These are phyloP conservation scores for Atractosteus spatula DNA, from an alignment of 2,113 vertebrate genomes.

Conservation along the genomic window DNA sequence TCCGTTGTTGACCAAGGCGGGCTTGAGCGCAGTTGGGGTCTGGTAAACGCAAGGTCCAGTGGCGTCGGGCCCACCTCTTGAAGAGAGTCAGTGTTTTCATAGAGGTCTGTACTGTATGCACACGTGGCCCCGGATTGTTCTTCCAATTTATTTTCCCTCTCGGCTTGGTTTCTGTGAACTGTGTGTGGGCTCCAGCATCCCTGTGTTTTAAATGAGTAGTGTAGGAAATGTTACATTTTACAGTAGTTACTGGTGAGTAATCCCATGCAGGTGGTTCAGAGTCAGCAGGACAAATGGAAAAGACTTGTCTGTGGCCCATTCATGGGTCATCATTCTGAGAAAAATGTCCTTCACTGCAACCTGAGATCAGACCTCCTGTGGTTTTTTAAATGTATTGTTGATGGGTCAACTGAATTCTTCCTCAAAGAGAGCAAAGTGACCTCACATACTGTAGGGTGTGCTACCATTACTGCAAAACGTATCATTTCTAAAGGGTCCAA, in stretches of 20 bases:
- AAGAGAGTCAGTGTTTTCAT: slow-evolving; percentile 24
- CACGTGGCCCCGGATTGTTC: slow-evolving; percentile 57
- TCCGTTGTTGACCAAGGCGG: slow-evolving; percentile 3
- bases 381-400: not conserved
- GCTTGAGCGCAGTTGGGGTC: slow-evolving; percentile 27
- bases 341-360: not conserved
- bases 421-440: too few species aligned
- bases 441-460: too few species aligned
- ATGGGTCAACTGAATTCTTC: too few species aligned
- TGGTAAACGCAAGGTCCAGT: slow-evolving; percentile 3
- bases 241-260: slow-evolving; percentile 55
- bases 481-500: too few species aligned
- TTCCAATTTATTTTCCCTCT: slow-evolving; percentile 82
- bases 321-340: not conserved
- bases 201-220: slow-evolving; percentile 69
- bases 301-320: not conserved
- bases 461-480: too few species aligned
- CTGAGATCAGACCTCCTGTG: not conserved
- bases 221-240: slow-evolving; percentile 72
- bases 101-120: slow-evolving; percentile 45
- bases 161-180: slow-evolving; percentile 60
- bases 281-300: slow-evolving; percentile 1
- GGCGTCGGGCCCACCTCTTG: not conserved
- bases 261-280: slow-evolving; percentile 36
- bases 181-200: slow-evolving; percentile 72